phyloP scores from a whole-genome alignment of 1,140 invertebrate genomes.

The Zaprionus kolodkinae region DNA sequence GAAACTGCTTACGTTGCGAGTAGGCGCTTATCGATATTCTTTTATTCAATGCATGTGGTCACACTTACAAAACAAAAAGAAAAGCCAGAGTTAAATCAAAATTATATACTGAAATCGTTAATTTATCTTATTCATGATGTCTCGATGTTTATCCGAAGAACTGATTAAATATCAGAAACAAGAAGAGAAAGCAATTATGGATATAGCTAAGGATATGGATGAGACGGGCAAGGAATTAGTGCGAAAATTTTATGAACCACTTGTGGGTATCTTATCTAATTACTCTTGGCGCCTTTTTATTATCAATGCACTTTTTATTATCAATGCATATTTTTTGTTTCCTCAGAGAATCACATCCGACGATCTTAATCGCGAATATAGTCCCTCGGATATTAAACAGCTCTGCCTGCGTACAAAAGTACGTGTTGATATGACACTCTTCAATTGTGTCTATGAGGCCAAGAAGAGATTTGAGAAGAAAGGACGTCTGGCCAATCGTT shows the following conservation, averaged over 20 bases:
- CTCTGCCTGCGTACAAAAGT: constrained; percentile 56
- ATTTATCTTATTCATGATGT: constrained; percentile 9
- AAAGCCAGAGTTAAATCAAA: neutral
- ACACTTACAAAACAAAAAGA: neutral
- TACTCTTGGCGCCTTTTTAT: neutral
- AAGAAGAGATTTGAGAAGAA: constrained; percentile 36
- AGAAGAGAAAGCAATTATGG: constrained; percentile 12
- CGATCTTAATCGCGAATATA: constrained; percentile 45
- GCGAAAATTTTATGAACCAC: neutral
- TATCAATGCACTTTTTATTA: neutral
- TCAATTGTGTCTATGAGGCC: constrained; percentile 53
- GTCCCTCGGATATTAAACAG: constrained; percentile 16
- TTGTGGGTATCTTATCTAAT: constrained; percentile 8
- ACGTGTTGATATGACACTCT: constrained; percentile 39
- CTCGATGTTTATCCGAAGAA: constrained; percentile 3
- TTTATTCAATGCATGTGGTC: neutral
- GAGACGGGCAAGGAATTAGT: constrained; percentile 3
- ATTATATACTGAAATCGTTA: neutral
- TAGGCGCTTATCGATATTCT: neutral
- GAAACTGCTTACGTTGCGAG: neutral
- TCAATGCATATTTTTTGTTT: too few relatives aligned
- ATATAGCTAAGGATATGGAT: neutral
- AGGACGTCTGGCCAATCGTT: constrained; percentile 35
- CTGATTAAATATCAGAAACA: constrained; percentile 16
- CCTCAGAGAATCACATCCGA: constrained; percentile 49